phyloP scores from a whole-genome alignment of 1,140 invertebrate genomes.

The Eurosta solidaginis region DNA sequence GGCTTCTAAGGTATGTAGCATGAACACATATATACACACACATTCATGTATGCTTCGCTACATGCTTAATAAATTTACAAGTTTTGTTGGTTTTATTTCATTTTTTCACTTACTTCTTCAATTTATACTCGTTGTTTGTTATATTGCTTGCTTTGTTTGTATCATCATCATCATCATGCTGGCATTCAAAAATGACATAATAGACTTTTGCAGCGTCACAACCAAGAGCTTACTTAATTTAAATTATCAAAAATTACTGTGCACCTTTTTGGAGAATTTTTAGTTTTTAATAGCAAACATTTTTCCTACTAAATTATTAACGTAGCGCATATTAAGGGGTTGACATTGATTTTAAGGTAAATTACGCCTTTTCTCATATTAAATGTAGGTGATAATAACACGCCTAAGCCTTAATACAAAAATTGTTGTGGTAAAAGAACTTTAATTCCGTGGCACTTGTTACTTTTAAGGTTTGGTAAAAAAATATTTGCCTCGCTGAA shows the following conservation, averaged over 20 bases:
- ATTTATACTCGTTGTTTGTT: neutral
- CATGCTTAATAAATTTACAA: neutral
- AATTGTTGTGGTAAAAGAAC: neutral
- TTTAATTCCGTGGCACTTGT: too few relatives aligned
- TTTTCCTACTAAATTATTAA: neutral
- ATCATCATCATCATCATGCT: neutral
- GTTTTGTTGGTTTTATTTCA: neutral
- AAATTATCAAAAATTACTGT: neutral
- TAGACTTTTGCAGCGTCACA: neutral
- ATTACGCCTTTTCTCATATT: neutral
- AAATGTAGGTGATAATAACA: neutral
- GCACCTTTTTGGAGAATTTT: neutral
- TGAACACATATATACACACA: neutral
- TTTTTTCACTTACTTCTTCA: neutral
- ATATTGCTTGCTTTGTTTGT: neutral
- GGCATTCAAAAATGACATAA: neutral
- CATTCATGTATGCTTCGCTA: neutral
- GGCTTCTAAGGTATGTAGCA: neutral
- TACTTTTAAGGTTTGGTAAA: too few relatives aligned
- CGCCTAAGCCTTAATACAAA: neutral
- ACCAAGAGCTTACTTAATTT: neutral
- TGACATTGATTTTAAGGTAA: conserved; percentile 15
- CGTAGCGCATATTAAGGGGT: neutral
- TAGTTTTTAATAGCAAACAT: neutral
- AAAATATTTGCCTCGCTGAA: too few relatives aligned